A percentile compares a stretch with the other conserved stretches of the same genome.
These are phyloP conservation scores for Norana najaformis DNA, from an alignment of 2,888 invertebrate species.

Conservation along the genomic window DNA sequence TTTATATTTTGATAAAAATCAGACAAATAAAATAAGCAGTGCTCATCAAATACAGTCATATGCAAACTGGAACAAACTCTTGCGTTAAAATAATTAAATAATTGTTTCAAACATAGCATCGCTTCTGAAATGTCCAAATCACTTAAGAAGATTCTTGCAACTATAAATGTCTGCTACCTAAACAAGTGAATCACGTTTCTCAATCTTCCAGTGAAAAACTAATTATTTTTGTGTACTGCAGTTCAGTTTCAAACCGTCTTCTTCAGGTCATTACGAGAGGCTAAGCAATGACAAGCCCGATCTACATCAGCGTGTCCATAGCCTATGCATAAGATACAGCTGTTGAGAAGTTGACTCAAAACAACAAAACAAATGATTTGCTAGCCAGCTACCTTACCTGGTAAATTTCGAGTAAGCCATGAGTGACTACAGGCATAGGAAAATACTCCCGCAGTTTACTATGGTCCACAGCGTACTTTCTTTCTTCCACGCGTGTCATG, in stretches of 20 bases:
- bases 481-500: slow-evolving; percentile 64
- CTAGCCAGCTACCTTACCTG: slow-evolving; percentile 55
- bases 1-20: background rate
- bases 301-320: too few relatives aligned
- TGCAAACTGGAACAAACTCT: background rate
- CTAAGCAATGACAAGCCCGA: too few relatives aligned
- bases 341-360: background rate
- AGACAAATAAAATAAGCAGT: background rate
- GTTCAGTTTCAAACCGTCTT: background rate
- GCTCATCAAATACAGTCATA: background rate
- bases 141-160: too few relatives aligned
- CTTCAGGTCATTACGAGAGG: too few relatives aligned
- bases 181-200: too few relatives aligned
- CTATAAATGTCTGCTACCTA: too few relatives aligned
- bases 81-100: background rate
- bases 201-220: background rate
- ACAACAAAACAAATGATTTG: background rate
- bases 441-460: slow-evolving; percentile 65
- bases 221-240: background rate
- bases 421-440: slow-evolving; percentile 64
- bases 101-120: background rate
- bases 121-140: too few relatives aligned
- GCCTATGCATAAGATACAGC: background rate
- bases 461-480: slow-evolving; percentile 64
- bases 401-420: slow-evolving; percentile 65